These are phyloP conservation scores for Philaethria dido DNA, from an alignment of 2,888 invertebrate genomes.

Conservation along the genomic window DNA sequence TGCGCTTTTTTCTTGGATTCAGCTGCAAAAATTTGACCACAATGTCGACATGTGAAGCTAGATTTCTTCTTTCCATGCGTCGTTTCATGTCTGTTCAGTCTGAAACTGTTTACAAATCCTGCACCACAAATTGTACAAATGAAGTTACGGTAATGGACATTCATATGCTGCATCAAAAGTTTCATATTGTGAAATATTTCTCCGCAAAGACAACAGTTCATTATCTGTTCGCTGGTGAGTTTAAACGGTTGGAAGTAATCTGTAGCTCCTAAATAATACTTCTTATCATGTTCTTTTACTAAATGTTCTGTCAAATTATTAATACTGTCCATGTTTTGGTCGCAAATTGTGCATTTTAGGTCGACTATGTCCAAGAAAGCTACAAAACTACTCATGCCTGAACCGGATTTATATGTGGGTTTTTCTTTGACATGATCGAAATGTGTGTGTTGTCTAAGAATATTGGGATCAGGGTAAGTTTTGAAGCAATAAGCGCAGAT, in stretches of 20 bases:
- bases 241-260: conserved; percentile 74
- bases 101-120: conserved; percentile 72
- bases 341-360: conserved; percentile 70
- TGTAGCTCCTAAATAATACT: conserved; percentile 65
- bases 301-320: conserved; percentile 64
- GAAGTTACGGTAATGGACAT: conserved; percentile 73
- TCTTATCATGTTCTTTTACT: conserved; percentile 65
- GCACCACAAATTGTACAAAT: conserved; percentile 76
- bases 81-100: conserved; percentile 69
- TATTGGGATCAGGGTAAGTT: conserved; percentile 65
- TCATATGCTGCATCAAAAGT: conserved; percentile 76
- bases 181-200: conserved; percentile 75
- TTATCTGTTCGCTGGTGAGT: conserved; percentile 64
- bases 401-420: conserved; percentile 68
- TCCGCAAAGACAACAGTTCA: conserved; percentile 69
- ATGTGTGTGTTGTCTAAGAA: conserved; percentile 65
- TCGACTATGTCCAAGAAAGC: conserved; percentile 73
- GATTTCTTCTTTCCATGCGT: conserved; percentile 74
- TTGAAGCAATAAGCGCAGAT: conserved; percentile 76
- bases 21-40: conserved; percentile 67
- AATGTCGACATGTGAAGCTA: conserved; percentile 68
- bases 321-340: conserved; percentile 58
- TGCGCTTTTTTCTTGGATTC: conserved; percentile 75
- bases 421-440: conserved; percentile 68
- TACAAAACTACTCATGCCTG: conserved; percentile 71